A percentile compares a stretch with the other conserved stretches of the same genome.
Evolutionary conservation across 1,140 invertebrate genomes (phyloP).

Genomic region (Drosophila santomea): DNA sequence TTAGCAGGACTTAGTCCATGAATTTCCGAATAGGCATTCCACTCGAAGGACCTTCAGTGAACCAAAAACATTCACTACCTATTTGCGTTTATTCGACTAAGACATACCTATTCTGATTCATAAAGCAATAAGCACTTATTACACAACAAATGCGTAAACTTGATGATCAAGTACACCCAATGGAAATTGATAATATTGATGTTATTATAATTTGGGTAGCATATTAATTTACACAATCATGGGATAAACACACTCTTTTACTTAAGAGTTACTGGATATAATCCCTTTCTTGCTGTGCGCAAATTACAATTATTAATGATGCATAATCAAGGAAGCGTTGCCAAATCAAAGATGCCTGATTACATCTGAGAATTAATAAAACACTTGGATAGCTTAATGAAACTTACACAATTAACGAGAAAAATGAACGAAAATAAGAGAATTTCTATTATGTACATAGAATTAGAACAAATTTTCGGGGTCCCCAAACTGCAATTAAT

Average conservation of each 20-base stretch:
- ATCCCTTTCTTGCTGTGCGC: background rate
- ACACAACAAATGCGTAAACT: too few relatives aligned
- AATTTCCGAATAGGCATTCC: constrained; percentile 24
- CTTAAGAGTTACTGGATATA: background rate
- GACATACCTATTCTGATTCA: too few relatives aligned
- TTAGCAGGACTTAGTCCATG: constrained; percentile 31
- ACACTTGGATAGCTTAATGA: background rate
- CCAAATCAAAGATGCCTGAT: constrained; percentile 6
- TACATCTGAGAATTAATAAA: background rate
- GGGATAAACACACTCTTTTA: background rate
- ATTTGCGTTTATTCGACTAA: background rate
- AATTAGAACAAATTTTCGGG: background rate
- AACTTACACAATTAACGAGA: background rate
- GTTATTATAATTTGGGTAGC: too few relatives aligned
- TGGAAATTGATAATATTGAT: too few relatives aligned
- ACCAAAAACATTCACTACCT: background rate
- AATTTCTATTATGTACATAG: background rate
- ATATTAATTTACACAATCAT: too few relatives aligned
- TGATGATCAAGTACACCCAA: too few relatives aligned
- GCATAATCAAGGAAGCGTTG: constrained; percentile 41
- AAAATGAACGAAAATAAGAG: too few relatives aligned
- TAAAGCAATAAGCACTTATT: too few relatives aligned
- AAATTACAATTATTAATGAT: constrained; percentile 28
- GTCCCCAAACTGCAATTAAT: constrained; percentile 18
- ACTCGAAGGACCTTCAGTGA: constrained; percentile 10